Conservation (phyloP, 1,140 invertebrate genomes). For the Hylyphantes graminicola region DNA sequence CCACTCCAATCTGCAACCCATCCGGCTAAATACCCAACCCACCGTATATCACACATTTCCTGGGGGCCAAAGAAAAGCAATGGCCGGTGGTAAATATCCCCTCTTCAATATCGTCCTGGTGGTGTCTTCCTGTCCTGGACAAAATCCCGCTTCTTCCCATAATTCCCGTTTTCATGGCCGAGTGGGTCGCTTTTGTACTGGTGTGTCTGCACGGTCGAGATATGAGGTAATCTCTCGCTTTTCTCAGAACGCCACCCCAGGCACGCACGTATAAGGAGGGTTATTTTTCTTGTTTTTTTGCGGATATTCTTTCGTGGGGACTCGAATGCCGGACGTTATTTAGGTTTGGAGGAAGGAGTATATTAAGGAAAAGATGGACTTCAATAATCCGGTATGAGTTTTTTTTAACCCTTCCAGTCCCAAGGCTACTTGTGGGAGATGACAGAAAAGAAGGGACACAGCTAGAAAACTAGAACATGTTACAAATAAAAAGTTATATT, state of each 20-base stretch:
- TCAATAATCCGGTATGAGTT: too few relatives aligned
- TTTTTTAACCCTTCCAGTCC: too few relatives aligned
- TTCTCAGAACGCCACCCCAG: not conserved
- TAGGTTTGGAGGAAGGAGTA: too few relatives aligned
- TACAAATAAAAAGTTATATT: too few relatives aligned
- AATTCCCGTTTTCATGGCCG: conserved; percentile 55
- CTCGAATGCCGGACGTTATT: too few relatives aligned
- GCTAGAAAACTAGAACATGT: too few relatives aligned
- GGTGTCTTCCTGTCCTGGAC: conserved; percentile 43
- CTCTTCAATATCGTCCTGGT: conserved; percentile 16
- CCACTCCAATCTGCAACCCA: not conserved
- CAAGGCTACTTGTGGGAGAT: too few relatives aligned
- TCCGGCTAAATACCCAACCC: not conserved
- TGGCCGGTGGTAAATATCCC: not conserved
- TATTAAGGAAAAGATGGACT: too few relatives aligned
- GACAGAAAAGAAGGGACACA: too few relatives aligned
- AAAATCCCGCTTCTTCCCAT: conserved; percentile 30
- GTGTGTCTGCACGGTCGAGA: conserved; percentile 43
- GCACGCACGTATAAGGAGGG: not conserved
- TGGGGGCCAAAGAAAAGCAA: not conserved
- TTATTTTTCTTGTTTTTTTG: too few relatives aligned
- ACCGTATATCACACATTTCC: not conserved
- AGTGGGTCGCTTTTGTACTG: conserved; percentile 7
- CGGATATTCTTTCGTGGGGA: too few relatives aligned
- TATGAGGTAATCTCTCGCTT: conserved; percentile 46